These are phyloP conservation scores for Vulpes ferrilata DNA, from an alignment of 2,113 vertebrate genomes.

Conservation along the genomic window DNA sequence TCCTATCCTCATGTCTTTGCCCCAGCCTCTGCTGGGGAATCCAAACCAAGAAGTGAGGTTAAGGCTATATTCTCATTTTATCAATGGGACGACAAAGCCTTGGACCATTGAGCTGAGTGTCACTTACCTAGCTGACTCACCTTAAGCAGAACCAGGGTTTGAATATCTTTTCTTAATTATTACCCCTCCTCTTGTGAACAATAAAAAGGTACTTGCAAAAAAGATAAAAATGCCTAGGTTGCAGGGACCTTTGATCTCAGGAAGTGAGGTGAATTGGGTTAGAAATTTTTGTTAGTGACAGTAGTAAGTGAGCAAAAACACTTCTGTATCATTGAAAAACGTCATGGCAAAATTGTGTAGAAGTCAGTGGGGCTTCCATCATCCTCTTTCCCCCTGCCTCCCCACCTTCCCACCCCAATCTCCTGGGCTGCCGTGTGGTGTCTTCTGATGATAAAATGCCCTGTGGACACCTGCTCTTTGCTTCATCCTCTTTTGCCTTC, in stretches of 20 bases:
- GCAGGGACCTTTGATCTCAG: neutral
- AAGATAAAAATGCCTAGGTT: neutral
- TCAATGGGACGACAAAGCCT: neutral
- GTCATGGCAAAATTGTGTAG: neutral
- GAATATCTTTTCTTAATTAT: neutral
- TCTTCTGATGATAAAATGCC: neutral
- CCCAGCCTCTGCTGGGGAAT: neutral
- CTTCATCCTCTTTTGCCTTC: neutral
- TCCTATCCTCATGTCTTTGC: no score
- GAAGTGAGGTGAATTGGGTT: neutral
- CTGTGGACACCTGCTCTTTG: neutral
- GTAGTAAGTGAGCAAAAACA: neutral
- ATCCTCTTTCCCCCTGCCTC: neutral
- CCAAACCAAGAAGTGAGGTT: neutral
- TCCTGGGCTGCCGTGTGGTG: neutral
- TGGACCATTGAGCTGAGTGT: neutral
- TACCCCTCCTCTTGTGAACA: neutral
- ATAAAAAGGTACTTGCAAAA: neutral
- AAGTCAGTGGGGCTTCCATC: neutral
- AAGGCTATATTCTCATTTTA: neutral
- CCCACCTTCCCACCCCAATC: no score
- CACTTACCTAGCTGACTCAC: neutral
- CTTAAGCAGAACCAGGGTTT: neutral
- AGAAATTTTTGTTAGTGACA: neutral
- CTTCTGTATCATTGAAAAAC: neutral